A percentile compares a stretch with the other conserved stretches of the same genome.
Conservation (phyloP, 2,797 vertebrate genomes). For the Nannoperca australis region DNA sequence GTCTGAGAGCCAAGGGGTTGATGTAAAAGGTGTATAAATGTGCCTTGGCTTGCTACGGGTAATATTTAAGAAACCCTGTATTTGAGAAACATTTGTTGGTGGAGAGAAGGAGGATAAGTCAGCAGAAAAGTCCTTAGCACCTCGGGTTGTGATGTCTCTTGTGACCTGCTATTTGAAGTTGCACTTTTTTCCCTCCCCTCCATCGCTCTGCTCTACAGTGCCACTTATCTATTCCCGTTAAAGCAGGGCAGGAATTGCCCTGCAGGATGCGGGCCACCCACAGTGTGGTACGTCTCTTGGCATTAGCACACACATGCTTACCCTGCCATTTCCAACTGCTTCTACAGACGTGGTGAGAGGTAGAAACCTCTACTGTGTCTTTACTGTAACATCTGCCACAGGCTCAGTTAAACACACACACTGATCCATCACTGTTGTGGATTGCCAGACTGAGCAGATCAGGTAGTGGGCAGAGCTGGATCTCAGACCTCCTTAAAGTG, state of each 20-base stretch:
- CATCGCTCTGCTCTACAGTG: constrained; percentile 70
- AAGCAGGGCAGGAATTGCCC: constrained; percentile 80
- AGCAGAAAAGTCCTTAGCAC: constrained; percentile 58
- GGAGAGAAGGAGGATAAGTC: constrained; percentile 55
- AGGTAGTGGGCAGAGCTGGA: constrained; percentile 25
- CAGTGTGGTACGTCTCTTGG: constrained; percentile 74
- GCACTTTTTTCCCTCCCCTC: constrained; percentile 46
- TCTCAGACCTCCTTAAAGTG: constrained; percentile 11
- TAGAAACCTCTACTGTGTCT: constrained; percentile 47
- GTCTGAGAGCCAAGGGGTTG: constrained; percentile 24
- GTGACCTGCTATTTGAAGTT: constrained; percentile 63
- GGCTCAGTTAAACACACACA: constrained; percentile 40
- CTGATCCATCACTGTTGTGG: constrained; percentile 25
- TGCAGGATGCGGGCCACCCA: constrained; percentile 81
- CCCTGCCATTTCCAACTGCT: constrained; percentile 65
- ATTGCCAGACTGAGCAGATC: constrained; percentile 25
- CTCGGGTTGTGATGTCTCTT: constrained; percentile 50
- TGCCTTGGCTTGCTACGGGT: constrained; percentile 24
- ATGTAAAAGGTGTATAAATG: constrained; percentile 32
- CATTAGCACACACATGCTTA: constrained; percentile 67
- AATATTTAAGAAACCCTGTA: constrained; percentile 29
- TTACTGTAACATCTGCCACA: constrained; percentile 65
- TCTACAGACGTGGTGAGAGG: constrained; percentile 56
- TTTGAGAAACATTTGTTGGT: constrained; percentile 29
- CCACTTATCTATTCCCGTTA: constrained; percentile 84